A percentile compares a stretch with the other conserved stretches of the same genome.
Evolutionary conservation across 2,113 vertebrate genomes (phyloP).

Genomic region (Callipepla squamata): DNA sequence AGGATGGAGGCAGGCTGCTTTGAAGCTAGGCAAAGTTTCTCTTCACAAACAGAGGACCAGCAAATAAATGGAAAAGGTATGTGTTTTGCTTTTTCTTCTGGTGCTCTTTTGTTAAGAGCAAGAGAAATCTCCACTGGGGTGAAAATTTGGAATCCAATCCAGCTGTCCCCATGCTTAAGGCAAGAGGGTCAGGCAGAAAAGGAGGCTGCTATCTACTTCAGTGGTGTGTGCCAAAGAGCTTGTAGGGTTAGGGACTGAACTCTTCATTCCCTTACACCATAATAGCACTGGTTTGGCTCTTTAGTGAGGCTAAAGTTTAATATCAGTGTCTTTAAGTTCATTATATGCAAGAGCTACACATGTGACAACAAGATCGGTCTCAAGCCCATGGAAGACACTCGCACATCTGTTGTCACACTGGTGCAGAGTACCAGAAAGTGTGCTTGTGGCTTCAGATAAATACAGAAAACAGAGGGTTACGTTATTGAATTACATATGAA

Average conservation of each 20-base stretch:
- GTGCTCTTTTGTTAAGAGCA: background rate
- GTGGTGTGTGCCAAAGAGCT: background rate
- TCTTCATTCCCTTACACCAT: background rate
- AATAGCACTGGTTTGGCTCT: background rate
- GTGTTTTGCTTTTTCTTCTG: background rate
- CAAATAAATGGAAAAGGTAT: background rate
- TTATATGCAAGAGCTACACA: background rate
- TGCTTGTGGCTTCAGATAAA: conserved; percentile 21
- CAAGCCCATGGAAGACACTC: background rate
- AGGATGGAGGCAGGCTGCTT: background rate
- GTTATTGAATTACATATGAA: conserved; percentile 42
- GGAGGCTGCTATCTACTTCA: background rate
- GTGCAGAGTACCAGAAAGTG: background rate
- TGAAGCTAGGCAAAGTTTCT: background rate
- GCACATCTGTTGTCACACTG: background rate
- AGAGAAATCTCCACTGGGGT: rapidly evolving
- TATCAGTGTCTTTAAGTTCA: background rate
- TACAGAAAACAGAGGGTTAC: conserved; percentile 7
- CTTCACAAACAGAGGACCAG: background rate
- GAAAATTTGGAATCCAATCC: background rate
- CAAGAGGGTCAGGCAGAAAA: background rate
- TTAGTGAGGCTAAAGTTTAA: background rate
- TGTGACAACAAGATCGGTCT: background rate
- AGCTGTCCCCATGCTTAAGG: background rate
- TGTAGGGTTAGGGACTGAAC: background rate